phyloP scores from a whole-genome alignment of 2,113 vertebrate species.

The Promerops cafer region DNA sequence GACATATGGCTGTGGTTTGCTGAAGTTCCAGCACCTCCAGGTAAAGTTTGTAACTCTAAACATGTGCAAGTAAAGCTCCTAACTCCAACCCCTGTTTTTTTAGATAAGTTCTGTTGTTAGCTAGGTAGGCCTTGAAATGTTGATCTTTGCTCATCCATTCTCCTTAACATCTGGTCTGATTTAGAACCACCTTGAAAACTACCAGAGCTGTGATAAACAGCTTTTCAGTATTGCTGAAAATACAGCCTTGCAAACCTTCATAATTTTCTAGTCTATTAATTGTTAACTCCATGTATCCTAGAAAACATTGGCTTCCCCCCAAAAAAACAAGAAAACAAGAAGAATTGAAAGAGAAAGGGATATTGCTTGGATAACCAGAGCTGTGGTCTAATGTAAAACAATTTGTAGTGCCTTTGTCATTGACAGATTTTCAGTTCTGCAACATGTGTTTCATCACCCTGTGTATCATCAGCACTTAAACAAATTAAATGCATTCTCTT shows the following conservation, averaged over 20 bases:
- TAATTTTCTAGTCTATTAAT: neutral
- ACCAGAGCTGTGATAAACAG: neutral
- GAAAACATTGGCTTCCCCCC: neutral
- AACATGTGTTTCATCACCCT: neutral
- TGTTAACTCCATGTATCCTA: neutral
- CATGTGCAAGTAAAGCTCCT: neutral
- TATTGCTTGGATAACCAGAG: neutral
- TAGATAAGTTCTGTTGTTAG: neutral
- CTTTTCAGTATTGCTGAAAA: neutral
- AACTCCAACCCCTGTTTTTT: neutral
- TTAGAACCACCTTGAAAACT: neutral
- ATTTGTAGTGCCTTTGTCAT: neutral
- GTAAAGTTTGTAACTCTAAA: constrained; percentile 60
- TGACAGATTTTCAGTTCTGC: neutral
- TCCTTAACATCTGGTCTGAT: neutral
- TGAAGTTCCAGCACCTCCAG: constrained; percentile 91
- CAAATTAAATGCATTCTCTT: neutral
- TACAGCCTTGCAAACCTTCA: neutral
- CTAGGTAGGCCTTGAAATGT: neutral
- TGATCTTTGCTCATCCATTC: neutral
- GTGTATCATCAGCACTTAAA: neutral
- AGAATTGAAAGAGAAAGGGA: neutral
- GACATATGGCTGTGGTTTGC: constrained; percentile 85
- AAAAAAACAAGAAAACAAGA: neutral
- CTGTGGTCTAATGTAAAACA: neutral